Base-by-base conservation (phyloP, 2,888 invertebrate genomes). In the Monoplex corrugatus region DNA sequence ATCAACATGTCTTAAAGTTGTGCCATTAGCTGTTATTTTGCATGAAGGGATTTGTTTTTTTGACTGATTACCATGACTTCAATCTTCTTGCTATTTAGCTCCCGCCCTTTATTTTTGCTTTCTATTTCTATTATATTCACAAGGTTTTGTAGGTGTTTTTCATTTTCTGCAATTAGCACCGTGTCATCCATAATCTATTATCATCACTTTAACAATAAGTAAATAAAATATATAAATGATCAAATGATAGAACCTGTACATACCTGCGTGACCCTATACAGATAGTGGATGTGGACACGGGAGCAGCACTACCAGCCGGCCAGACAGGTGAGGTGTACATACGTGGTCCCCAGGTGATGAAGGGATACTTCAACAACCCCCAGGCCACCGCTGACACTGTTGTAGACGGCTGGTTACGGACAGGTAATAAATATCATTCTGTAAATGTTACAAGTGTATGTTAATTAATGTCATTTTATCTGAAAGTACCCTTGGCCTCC, bases 391-490 rank as follows among this genome's bases (percentile, higher is more conserved):
- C 96, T 35, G 96, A 96, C 8, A 96, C 96, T 0, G 96, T 98
- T 38, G 98, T 98, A 93, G 97, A 98, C 85, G 98, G 98, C 0
- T 98, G 98, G 98, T 96, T 98, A 19, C 97, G 97, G 86, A 95
- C 96, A 43, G 98, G 98, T 90, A 28, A 68, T 28, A n/a, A 8
- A 68, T 6, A 68, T 28, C n/a, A n/a, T n/a, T n/a, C n/a, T n/a
- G n/a, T n/a, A n/a, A n/a, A n/a, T n/a, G n/a, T n/a, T n/a, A n/a
- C n/a, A n/a, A n/a, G n/a, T n/a, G n/a, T n/a, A n/a, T n/a, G 19
- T 50, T 8, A 50, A 19, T 13, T 50, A 50, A 50, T n/a, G n/a
- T n/a, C n/a, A 13, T 50, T 50, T 50, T 50, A 68, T 50, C 13
- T 50, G 19, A 50, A 50, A 13, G 50, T 10, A 50, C 13, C 13